Base-by-base conservation (phyloP, 2,797 vertebrate genomes). In the Triplophysa yarkandensis region DNA sequence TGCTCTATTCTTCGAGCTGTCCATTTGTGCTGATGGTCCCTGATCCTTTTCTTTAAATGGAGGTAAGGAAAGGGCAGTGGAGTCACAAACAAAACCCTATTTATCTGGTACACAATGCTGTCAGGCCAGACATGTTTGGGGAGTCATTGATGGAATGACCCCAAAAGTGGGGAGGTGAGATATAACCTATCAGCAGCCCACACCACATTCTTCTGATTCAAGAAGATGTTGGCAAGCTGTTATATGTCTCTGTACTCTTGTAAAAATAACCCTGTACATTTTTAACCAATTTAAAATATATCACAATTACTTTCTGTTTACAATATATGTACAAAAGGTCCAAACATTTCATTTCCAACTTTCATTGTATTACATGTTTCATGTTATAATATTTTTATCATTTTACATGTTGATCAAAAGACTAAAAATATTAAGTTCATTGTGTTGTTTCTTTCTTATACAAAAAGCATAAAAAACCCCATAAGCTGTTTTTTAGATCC, bases 41-140 rank as follows among this genome's bases (percentile, higher is more conserved):
- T 68, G 61, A 75, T 57, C 50, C 32, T 17, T 14, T 10, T 48
- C 16, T 64, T 57, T 71, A 71, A 74, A 77, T 66, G 67, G 66
- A 70, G 69, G 61, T 27, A 62, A 64, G 46, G 32, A 80, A 75
- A 80, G 77, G 77, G 61, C 62, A 60, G 43, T 50, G 54, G 77
- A 54, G 61, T 54, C 62, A 62, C 71, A 77, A 75, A 77, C 67
- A 68, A 68, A 82, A 68, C 57, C 46, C 50, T 60, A 64, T 71
- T 66, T 75, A 80, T 77, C 62, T 11, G 6, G 67, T 36, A 21
- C 65, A 80, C 58, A 76, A 74, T 61, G 52, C 61, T 79, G 72
- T 71, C 75, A 58, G 63, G 7, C 32, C 28, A 32, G 41, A 13
- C 58, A 61, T 43, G 28, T 71, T 27, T 44, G 25, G 16, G 7